Percentiles rank a stretch among this genome's conserved stretches.
These are phyloP conservation scores for Collichthys lucidus DNA, from an alignment of 2,113 vertebrate species.

Conservation along the genomic window DNA sequence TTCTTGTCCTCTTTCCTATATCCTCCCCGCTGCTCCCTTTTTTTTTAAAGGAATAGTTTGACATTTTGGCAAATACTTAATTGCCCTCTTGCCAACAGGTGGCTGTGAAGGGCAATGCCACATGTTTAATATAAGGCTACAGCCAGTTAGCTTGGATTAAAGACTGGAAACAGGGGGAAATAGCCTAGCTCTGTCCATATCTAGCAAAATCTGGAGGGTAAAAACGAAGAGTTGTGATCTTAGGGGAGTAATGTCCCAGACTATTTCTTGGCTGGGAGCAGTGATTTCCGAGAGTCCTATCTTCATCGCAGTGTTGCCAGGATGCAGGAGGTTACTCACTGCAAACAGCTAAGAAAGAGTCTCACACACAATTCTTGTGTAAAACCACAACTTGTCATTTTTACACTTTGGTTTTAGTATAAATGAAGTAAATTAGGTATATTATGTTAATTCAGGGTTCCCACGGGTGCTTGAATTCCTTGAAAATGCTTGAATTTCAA, in stretches of 20 bases:
- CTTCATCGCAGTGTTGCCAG: neutral
- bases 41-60: conserved; percentile 10
- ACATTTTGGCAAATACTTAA: neutral
- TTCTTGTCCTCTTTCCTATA: neutral
- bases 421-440: neutral
- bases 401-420: neutral
- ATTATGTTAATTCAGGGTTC: neutral
- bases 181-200: neutral
- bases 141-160: conserved; percentile 11
- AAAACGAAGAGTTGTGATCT: neutral
- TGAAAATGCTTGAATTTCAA: too few relatives aligned
- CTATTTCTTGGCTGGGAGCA: neutral
- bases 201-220: neutral
- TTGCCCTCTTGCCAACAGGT: conserved; percentile 10
- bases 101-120: conserved; percentile 24
- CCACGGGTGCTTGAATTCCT: too few relatives aligned
- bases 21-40: neutral
- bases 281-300: neutral
- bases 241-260: neutral
- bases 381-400: neutral
- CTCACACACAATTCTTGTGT: neutral
- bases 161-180: neutral
- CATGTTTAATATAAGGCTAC: neutral
- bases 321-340: neutral
- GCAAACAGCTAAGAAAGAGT: neutral